These are phyloP conservation scores for Scatophagus argus DNA, from an alignment of 2,113 vertebrate genomes.

Conservation along the genomic window DNA sequence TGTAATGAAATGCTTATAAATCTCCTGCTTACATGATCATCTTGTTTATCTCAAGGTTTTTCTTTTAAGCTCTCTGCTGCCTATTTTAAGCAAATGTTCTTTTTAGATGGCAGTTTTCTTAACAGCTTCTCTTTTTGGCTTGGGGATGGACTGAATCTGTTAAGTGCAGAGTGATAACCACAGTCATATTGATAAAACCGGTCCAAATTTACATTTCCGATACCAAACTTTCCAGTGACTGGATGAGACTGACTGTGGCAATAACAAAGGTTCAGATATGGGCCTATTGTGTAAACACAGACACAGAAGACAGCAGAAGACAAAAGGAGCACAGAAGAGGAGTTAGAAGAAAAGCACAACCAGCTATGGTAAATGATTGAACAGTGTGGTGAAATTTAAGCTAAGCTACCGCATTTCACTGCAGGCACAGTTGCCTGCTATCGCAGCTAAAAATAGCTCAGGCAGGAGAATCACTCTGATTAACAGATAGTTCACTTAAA, in stretches of 20 bases:
- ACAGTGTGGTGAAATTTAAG: conserved; percentile 22
- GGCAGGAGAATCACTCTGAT: conserved; percentile 54
- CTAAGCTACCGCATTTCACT: conserved; percentile 48
- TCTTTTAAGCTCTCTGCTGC: background rate
- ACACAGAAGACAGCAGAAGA: background rate
- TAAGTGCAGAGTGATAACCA: conserved; percentile 11
- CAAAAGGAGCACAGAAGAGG: background rate
- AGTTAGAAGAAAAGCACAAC: background rate
- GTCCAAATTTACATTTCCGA: conserved; percentile 35
- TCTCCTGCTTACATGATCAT: background rate
- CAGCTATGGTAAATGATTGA: conserved; percentile 9
- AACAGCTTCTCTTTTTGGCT: conserved; percentile 19
- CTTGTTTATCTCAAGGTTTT: background rate
- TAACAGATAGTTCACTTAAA: conserved; percentile 62
- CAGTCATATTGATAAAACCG: conserved; percentile 24
- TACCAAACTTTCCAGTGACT: background rate
- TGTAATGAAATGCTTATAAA: conserved; percentile 13
- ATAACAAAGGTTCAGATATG: background rate
- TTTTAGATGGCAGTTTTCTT: conserved; percentile 4
- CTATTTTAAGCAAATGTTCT: conserved; percentile 17
- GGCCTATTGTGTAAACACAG: background rate
- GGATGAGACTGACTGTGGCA: background rate
- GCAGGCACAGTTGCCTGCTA: conserved; percentile 20
- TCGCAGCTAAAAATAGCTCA: conserved; percentile 53
- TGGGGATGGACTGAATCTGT: conserved; percentile 2